A percentile compares a stretch with the other conserved stretches of the same genome.
Evolutionary conservation across 2,113 vertebrate species (phyloP).

Genomic region (Lampris megalopsis): DNA sequence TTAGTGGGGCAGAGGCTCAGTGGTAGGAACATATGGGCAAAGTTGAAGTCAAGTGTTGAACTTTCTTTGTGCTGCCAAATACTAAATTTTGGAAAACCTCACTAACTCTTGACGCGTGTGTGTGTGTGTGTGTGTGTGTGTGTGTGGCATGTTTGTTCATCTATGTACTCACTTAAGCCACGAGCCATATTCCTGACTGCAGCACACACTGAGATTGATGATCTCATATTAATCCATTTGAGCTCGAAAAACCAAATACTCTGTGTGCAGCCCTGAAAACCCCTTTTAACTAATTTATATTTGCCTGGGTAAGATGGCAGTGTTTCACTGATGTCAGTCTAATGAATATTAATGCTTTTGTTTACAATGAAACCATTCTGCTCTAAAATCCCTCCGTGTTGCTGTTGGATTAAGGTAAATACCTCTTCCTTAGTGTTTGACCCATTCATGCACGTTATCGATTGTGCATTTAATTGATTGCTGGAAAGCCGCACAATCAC

Average conservation of each 20-base stretch:
- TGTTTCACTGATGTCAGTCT: conserved; percentile 12
- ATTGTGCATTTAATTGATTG: conserved; percentile 32
- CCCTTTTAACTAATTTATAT: conserved; percentile 16
- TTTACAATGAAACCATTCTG: conserved; percentile 23
- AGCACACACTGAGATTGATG: conserved; percentile 17
- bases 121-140: background rate
- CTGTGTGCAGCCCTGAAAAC: background rate
- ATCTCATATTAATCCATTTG: conserved; percentile 17
- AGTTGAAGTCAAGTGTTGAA: background rate
- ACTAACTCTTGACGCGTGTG: background rate
- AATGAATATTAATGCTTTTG: conserved; percentile 14
- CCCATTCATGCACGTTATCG: conserved; percentile 22
- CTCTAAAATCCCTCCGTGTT: conserved; percentile 26
- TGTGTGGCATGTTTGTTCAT: background rate
- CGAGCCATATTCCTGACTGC: background rate
- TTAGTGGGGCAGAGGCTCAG: conserved; percentile 42
- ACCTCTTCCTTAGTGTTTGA: conserved; percentile 2
- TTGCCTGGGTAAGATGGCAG: background rate
- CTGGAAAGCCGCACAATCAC: conserved; percentile 2
- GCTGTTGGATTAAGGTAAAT: conserved; percentile 11
- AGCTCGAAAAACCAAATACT: conserved; percentile 28
- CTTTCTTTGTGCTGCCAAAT: background rate
- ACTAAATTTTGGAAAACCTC: background rate
- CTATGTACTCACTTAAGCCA: too few relatives aligned
- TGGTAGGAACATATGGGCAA: background rate